Evolutionary conservation across 2,888 invertebrate species (phyloP).

Genomic region (Thereva unica): DNA sequence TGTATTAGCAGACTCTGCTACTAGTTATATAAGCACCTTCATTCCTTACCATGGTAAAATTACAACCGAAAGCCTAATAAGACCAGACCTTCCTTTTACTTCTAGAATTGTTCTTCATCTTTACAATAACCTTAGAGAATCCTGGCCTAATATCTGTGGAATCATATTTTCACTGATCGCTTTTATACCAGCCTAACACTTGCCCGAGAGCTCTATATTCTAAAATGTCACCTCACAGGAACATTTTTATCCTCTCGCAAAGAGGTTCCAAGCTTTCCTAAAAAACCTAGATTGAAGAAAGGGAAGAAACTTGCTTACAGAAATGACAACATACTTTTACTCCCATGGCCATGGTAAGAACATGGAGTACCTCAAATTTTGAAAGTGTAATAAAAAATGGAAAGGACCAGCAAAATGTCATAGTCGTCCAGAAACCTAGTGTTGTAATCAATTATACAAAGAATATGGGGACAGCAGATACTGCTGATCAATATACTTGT

Average conservation of each 20-base stretch:
- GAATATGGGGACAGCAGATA: too few species aligned
- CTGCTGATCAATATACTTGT: too few species aligned
- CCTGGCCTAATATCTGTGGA: not conserved
- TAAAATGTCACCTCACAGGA: conserved; percentile 5
- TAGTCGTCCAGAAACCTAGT: too few species aligned
- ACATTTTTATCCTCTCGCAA: not conserved
- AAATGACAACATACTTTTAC: too few species aligned
- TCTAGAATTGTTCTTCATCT: conserved; percentile 7
- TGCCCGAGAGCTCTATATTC: not conserved
- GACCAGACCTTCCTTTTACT: conserved; percentile 11
- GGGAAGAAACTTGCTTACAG: too few species aligned
- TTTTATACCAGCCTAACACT: conserved; percentile 3
- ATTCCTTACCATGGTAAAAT: not conserved
- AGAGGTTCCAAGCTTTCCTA: conserved; percentile 9
- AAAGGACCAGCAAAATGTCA: too few species aligned
- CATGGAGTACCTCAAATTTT: conserved; percentile 7
- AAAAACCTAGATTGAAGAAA: conserved; percentile 1
- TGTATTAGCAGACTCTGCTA: conserved; percentile 4
- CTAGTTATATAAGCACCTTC: too few species aligned
- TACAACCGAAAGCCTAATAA: conserved; percentile 7
- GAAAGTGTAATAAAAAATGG: not conserved
- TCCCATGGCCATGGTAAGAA: too few species aligned
- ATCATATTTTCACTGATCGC: conserved; percentile 1
- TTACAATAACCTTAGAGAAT: conserved; percentile 10
- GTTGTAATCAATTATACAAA: too few species aligned